A percentile compares a stretch with the other conserved stretches of the same genome.
Conservation (phyloP, 2,797 vertebrate genomes). For the Cuculus canorus region DNA sequence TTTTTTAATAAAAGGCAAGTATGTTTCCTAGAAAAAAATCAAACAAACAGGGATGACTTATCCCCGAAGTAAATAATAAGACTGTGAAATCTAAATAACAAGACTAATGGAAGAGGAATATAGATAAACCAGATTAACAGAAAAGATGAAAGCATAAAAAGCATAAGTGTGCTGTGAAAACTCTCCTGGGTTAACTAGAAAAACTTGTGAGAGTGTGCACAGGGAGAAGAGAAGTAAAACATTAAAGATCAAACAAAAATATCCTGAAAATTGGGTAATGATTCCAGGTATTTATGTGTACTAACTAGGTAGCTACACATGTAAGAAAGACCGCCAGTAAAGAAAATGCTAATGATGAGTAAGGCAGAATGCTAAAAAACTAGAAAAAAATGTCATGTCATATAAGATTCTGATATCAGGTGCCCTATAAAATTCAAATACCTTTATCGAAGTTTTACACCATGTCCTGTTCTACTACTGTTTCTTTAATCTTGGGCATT, state of each 20-base stretch:
- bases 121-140: constrained; percentile 55
- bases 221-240: constrained; percentile 17
- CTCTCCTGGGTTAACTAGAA: constrained; percentile 18
- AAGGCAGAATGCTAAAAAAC: neutral
- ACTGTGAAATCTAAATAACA: constrained; percentile 44
- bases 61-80: constrained; percentile 13
- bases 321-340: neutral
- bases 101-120: constrained; percentile 50
- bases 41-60: neutral
- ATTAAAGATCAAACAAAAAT: constrained; percentile 23
- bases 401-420: neutral
- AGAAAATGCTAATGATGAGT: neutral
- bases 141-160: constrained; percentile 33
- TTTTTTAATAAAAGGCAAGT: constrained; percentile 16
- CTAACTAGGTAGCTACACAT: neutral
- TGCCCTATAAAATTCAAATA: neutral
- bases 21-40: neutral
- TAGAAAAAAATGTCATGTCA: neutral
- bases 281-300: neutral
- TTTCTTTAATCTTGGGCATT: neutral
- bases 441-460: neutral
- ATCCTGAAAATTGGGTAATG: neutral
- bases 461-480: neutral
- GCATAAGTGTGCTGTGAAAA: neutral
- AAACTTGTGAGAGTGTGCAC: neutral